Conservation (phyloP, 2,797 vertebrate genomes). For the Yasuhikotakia modesta region DNA sequence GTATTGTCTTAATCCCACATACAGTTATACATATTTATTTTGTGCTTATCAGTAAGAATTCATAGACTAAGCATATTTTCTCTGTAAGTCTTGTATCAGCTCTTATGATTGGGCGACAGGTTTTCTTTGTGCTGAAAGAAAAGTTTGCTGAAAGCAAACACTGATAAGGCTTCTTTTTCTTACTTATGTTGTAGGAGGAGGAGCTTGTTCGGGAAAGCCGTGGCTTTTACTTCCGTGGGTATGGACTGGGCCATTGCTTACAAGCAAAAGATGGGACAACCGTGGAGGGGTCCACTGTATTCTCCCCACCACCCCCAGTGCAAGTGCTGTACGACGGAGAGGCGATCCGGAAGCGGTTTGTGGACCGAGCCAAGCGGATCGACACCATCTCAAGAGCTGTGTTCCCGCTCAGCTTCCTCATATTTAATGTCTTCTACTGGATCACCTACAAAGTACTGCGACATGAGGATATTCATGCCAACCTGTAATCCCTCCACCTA, state of each 20-base stretch:
- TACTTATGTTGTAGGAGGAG: conserved; percentile 79
- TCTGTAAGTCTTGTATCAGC: too few species aligned
- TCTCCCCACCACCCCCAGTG: conserved; percentile 71
- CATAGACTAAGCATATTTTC: neutral
- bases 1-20: too few species aligned
- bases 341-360: conserved; percentile 76
- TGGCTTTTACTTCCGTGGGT: conserved; percentile 87
- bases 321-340: conserved; percentile 76
- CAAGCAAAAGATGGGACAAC: conserved; percentile 78
- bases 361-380: conserved; percentile 89
- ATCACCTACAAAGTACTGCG: conserved; percentile 91
- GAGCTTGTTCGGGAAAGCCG: conserved; percentile 83
- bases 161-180: neutral
- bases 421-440: conserved; percentile 97
- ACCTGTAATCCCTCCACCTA: conserved; percentile 74
- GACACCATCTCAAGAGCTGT: conserved; percentile 89
- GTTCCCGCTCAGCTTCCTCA: conserved; percentile 91
- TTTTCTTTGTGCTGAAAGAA: neutral
- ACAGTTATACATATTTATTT: neutral
- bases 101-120: neutral
- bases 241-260: conserved; percentile 86
- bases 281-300: conserved; percentile 75
- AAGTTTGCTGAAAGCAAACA: neutral
- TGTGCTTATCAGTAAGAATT: neutral
- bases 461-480: conserved; percentile 86